Conservation (phyloP, 92 coral and sea anemone genomes). For the Desmophyllum pertusum region DNA sequence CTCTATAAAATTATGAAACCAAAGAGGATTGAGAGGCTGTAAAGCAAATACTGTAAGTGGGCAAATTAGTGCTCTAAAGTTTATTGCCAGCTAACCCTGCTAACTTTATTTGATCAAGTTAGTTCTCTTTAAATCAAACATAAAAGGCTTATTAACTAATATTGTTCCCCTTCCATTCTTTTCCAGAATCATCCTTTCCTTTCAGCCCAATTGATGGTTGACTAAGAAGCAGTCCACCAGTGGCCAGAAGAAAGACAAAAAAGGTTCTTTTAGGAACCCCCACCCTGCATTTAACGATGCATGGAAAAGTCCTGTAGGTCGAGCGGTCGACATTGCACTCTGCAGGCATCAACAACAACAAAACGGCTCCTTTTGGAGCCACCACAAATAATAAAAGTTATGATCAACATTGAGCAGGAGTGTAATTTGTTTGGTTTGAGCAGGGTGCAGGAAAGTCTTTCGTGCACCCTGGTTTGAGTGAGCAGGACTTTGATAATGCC, state of each 20-base stretch:
- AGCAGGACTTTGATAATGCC: too few species aligned
- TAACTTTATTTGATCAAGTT: background rate
- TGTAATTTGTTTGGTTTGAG: too few species aligned
- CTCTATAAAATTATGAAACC: background rate
- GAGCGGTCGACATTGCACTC: constrained; percentile 23
- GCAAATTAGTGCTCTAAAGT: too few species aligned
- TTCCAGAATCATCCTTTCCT: background rate
- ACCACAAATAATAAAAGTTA: constrained; percentile 23
- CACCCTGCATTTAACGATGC: too few species aligned
- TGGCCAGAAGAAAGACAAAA: background rate
- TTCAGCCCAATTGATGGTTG: background rate
- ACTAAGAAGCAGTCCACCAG: constrained; percentile 10
- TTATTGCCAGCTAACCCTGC: background rate
- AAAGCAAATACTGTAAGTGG: too few species aligned
- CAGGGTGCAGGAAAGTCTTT: too few species aligned
- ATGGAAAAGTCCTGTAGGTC: too few species aligned
- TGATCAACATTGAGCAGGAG: constrained; percentile 10
- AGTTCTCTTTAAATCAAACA: background rate
- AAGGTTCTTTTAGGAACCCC: too few species aligned
- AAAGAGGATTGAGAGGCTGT: background rate
- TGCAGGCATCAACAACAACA: constrained; percentile 22
- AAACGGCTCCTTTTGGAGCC: constrained; percentile 63
- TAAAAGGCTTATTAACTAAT: background rate
- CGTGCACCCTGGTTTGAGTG: too few species aligned
- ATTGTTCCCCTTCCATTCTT: background rate